These are phyloP conservation scores for Anisognathus igniventris DNA, from an alignment of 2,797 vertebrate species.

Conservation along the genomic window DNA sequence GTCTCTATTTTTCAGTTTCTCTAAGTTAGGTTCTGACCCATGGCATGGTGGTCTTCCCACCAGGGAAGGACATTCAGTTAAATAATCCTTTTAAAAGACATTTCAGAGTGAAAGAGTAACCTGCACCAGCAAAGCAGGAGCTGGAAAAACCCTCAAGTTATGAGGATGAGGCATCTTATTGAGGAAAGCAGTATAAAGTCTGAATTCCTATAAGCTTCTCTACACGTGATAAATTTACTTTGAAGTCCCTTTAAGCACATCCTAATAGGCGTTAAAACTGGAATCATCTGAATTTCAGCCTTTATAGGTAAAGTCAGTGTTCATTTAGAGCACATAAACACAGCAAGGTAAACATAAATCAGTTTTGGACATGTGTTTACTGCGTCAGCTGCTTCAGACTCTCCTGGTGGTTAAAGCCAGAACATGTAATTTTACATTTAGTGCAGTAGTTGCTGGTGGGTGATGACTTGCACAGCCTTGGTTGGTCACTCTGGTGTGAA, in stretches of 20 bases:
- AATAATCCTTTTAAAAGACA: background rate
- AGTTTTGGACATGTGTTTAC: background rate
- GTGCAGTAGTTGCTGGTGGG: background rate
- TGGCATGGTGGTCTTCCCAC: background rate
- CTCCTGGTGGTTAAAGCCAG: background rate
- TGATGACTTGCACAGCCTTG: background rate
- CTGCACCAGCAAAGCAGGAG: background rate
- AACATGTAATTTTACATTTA: background rate
- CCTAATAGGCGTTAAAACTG: background rate
- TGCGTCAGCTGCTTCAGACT: background rate
- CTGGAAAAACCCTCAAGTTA: background rate
- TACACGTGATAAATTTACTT: background rate
- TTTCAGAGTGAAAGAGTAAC: background rate
- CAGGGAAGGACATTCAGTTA: background rate
- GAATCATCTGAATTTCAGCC: background rate
- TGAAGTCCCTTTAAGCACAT: background rate
- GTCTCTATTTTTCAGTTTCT: background rate
- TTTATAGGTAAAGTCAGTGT: background rate
- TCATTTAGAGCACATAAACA: background rate
- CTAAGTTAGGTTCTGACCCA: background rate
- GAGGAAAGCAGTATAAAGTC: background rate
- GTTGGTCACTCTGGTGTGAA: background rate
- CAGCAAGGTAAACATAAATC: background rate
- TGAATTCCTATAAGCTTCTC: background rate
- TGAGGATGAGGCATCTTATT: background rate